A percentile compares a stretch with the other conserved stretches of the same genome.
phyloP scores from a whole-genome alignment of 2,113 vertebrate genomes.

The Sorex fumeus region DNA sequence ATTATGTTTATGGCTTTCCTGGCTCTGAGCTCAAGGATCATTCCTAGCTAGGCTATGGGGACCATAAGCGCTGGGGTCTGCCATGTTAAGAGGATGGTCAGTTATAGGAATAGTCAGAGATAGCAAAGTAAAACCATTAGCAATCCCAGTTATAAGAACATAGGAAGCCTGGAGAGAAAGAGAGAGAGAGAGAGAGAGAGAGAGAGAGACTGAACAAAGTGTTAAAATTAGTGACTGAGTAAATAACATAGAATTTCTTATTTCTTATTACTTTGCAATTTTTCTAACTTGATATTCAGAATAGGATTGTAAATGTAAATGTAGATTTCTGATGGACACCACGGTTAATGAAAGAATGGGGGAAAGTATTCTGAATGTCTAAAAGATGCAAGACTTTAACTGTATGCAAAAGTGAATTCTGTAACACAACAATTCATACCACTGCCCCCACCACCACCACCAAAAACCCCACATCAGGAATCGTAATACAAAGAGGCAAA shows the following conservation, averaged over 20 bases:
- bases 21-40: too few species aligned
- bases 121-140: too few species aligned
- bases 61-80: too few species aligned
- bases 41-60: too few species aligned
- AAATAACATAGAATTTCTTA: neutral
- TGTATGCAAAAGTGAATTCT: neutral
- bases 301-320: conserved; percentile 17
- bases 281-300: neutral
- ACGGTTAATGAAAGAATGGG: neutral
- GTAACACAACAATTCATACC: conserved; percentile 5
- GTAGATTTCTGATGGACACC: neutral
- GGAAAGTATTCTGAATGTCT: conserved; percentile 35
- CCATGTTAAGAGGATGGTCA: too few species aligned
- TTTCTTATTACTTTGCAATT: neutral
- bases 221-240: conserved; percentile 20
- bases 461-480: neutral
- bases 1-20: too few species aligned
- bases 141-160: conserved; percentile 23
- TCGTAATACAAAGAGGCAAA: conserved; percentile 15
- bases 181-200: neutral
- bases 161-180: too few species aligned
- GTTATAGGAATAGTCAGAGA: too few species aligned
- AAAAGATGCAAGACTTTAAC: neutral
- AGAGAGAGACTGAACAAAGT: neutral
- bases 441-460: too few species aligned